A percentile compares a stretch with the other conserved stretches of the same genome.
phyloP scores from a whole-genome alignment of 2,113 vertebrate genomes.

The Ibidorhyncha struthersii region DNA sequence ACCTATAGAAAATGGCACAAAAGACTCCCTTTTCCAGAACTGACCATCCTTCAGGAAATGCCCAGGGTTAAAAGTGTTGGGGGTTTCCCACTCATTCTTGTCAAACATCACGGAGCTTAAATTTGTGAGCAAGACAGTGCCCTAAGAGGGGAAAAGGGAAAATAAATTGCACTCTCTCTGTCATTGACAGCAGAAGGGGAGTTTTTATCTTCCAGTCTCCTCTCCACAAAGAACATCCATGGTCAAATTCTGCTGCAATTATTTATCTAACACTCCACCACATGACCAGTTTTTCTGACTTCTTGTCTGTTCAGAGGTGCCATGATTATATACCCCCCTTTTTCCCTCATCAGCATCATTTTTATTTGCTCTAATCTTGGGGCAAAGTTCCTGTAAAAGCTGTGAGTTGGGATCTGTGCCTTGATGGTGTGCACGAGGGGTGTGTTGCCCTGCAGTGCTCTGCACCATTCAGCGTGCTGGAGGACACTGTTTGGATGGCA shows the following conservation, averaged over 20 bases:
- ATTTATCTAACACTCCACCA: accelerated
- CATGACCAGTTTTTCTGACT: accelerated
- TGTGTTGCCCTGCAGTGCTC: accelerated
- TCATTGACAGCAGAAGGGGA: not conserved
- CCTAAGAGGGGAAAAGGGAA: constrained; percentile 54
- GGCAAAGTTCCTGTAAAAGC: not conserved
- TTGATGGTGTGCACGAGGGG: accelerated
- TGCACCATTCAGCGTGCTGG: accelerated
- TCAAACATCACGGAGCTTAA: constrained; percentile 80
- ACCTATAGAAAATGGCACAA: constrained; percentile 87
- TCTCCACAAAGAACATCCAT: not conserved
- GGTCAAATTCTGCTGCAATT: not conserved
- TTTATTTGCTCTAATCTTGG: not conserved
- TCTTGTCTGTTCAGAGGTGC: not conserved
- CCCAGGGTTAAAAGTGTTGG: constrained; percentile 79
- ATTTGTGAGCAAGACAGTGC: constrained; percentile 22
- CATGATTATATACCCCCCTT: accelerated
- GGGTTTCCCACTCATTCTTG: constrained; percentile 81
- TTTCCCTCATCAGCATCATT: not conserved
- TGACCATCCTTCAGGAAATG: constrained; percentile 86
- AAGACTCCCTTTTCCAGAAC: constrained; percentile 79
- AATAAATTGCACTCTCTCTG: not conserved
- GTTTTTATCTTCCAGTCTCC: not conserved
- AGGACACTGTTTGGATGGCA: not conserved
- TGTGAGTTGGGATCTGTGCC: not conserved